These are phyloP conservation scores for Marmota monax DNA, from an alignment of 2,113 vertebrate genomes.

Conservation along the genomic window DNA sequence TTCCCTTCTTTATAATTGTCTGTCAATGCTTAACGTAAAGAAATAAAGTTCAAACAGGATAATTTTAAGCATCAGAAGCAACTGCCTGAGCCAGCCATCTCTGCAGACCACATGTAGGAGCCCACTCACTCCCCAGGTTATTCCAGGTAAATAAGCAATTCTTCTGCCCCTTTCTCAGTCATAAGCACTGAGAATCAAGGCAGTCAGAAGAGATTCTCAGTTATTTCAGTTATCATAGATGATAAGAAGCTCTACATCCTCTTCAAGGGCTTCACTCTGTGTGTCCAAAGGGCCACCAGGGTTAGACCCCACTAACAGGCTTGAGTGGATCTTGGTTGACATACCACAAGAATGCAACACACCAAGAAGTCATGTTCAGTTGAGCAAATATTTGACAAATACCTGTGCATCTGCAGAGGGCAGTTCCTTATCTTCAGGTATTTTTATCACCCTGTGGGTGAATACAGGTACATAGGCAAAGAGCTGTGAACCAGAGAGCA, in stretches of 20 bases:
- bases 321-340: too few species aligned
- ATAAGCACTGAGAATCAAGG: background rate
- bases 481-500: background rate
- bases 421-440: too few species aligned
- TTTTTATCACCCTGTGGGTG: fast-evolving
- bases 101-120: background rate
- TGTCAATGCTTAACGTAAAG: background rate
- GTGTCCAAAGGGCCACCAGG: background rate
- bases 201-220: background rate
- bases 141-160: background rate
- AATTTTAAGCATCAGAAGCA: background rate
- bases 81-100: background rate
- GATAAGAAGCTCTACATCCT: background rate
- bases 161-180: background rate
- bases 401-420: background rate
- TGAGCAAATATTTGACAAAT: background rate
- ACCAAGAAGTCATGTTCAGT: background rate
- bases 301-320: background rate
- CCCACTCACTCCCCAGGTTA: background rate
- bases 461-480: background rate
- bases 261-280: background rate
- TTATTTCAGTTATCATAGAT: background rate
- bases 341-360: background rate
- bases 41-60: background rate
- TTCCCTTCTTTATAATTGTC: background rate